These are phyloP conservation scores for Platichthys flesus DNA, from an alignment of 2,113 vertebrate genomes.

Conservation along the genomic window DNA sequence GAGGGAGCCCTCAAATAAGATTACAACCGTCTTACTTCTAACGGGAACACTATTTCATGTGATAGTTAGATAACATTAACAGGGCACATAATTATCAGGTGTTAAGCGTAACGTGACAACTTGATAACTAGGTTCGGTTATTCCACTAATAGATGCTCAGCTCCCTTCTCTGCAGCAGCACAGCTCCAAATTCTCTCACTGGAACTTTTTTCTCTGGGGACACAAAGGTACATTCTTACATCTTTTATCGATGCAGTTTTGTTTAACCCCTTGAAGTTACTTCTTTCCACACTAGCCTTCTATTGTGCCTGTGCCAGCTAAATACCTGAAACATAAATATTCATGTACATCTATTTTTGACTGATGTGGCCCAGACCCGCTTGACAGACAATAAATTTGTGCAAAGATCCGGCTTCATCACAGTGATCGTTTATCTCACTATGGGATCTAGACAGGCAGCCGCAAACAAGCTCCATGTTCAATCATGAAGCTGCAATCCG, in stretches of 20 bases:
- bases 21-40: background rate
- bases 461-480: background rate
- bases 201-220: background rate
- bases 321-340: conserved; percentile 29
- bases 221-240: background rate
- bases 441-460: conserved; percentile 11
- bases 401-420: conserved; percentile 46
- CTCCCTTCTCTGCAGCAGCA: background rate
- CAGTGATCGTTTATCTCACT: conserved; percentile 39
- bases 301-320: background rate
- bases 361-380: background rate
- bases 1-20: background rate
- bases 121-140: conserved; percentile 21
- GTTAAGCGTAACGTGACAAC: conserved; percentile 12
- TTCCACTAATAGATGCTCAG: background rate
- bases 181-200: background rate
- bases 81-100: background rate
- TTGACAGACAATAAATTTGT: conserved; percentile 30
- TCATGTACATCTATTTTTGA: conserved; percentile 37
- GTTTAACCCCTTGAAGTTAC: background rate
- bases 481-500: conserved; percentile 20
- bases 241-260: background rate
- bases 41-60: background rate
- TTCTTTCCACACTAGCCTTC: background rate
- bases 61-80: conserved; percentile 1